Evolutionary conservation across 2,113 vertebrate genomes (phyloP), one percentile per base, ranked within the genome.

Genomic region (Myotis yumanensis): DNA sequence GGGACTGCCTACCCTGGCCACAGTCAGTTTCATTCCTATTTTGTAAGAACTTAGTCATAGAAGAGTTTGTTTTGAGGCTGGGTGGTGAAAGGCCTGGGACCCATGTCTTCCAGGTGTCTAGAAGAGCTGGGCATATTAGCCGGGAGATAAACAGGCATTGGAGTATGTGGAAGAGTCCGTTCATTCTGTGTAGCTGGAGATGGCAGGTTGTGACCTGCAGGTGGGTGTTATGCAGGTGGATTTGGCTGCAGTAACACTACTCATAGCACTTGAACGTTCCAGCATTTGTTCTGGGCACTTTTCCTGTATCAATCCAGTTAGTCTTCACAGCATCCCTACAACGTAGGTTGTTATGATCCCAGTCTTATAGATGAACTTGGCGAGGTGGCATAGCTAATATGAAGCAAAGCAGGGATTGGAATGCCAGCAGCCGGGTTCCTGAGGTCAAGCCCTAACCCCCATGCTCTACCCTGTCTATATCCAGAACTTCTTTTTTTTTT

Each of bases 71-170:
- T 77, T 81, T 64, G 81, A 52, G 22, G 51, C 76, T 10, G 68
- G 71, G 35, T 68, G 87, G 28, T 37, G 23, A 90, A n/a, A 81
- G 80, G 54, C 51, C 86, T 66, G 89, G 66, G 73, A 86, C 25
- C 52, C 15, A 4, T 57, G 28, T 23, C 64, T 75, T 48, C 76
- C 14, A 11, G 88, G 20, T 43, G 37, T n/a, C 75, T 94, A 11
- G 72, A 76, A 75, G 73, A 90, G 37, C 25, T 32, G 69, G 84
- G n/a, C 92, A 43, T 84, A 66, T 89, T 90, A 95, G 95, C 75
- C 3, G 30, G 64, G 64, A 57, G 77, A 69, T 54, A 69, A 79
- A 77, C 69, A 90, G 72, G 35, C 54, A 25, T 14, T 0, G 37
- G 76, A 28, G 37, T 28, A n/a, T 80, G 22, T 88, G 62, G n/a